phyloP scores from a whole-genome alignment of 2,797 vertebrate genomes.

The Poeciliopsis presidionis region DNA sequence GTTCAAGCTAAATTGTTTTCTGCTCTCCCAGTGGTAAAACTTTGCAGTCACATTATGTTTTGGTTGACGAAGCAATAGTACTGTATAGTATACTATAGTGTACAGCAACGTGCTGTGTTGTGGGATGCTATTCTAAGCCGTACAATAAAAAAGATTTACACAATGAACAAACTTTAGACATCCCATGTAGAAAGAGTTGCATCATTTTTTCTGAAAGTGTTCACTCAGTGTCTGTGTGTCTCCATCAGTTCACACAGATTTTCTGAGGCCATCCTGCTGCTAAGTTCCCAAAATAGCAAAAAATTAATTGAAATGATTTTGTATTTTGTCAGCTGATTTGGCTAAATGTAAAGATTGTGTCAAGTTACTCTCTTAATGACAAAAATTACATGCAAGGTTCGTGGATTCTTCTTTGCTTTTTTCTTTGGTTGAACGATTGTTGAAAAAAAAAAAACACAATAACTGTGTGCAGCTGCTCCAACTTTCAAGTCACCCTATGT shows the following conservation, averaged over 20 bases:
- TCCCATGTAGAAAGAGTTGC: background rate
- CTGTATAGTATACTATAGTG: background rate
- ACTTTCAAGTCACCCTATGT: background rate
- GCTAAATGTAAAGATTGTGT: too few relatives aligned
- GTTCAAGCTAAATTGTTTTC: conserved; percentile 2
- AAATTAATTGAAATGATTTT: too few relatives aligned
- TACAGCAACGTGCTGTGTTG: background rate
- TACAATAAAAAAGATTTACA: background rate
- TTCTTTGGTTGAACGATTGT: too few relatives aligned
- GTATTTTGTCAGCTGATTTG: too few relatives aligned
- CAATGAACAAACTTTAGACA: background rate
- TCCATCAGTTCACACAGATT: background rate
- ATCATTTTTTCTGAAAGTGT: background rate
- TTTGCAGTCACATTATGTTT: background rate
- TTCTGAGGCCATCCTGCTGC: too few relatives aligned
- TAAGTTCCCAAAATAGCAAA: too few relatives aligned
- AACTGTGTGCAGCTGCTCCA: too few relatives aligned
- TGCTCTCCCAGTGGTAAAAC: conserved; percentile 9
- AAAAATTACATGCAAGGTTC: too few relatives aligned
- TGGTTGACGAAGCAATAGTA: background rate
- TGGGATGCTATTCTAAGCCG: background rate
- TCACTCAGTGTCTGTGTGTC: background rate
- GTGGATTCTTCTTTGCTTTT: too few relatives aligned
- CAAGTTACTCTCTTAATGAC: too few relatives aligned
- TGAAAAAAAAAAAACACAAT: too few relatives aligned